Conservation (phyloP, 2,888 invertebrate genomes). For the Drosophila kokeensis region DNA sequence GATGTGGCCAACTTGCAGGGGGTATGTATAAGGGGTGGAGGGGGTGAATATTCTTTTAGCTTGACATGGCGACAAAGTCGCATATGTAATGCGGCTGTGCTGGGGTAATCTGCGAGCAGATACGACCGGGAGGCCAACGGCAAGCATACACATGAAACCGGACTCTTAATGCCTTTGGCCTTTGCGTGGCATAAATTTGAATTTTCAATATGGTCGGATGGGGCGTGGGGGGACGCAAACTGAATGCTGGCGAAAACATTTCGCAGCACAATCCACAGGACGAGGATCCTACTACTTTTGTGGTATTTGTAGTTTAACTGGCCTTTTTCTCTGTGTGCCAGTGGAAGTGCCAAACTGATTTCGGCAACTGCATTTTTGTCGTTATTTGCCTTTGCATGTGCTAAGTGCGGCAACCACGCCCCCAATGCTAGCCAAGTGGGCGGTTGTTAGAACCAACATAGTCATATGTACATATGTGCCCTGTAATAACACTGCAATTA, state of each 20-base stretch:
- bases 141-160: conserved; percentile 57
- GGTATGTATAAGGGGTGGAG: neutral
- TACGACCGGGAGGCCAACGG: conserved; percentile 21
- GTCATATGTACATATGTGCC: conserved; percentile 25
- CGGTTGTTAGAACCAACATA: neutral
- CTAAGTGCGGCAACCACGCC: conserved; percentile 58
- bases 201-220: conserved; percentile 59
- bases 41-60: conserved; percentile 12
- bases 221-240: neutral
- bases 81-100: conserved; percentile 54
- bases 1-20: conserved; percentile 55
- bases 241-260: conserved; percentile 47
- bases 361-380: conserved; percentile 58
- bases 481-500: conserved; percentile 67
- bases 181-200: conserved; percentile 68
- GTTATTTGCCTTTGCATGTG: conserved; percentile 65
- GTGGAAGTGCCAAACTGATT: conserved; percentile 70
- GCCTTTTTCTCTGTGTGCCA: conserved; percentile 19
- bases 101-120: conserved; percentile 48
- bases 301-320: conserved; percentile 40
- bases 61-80: conserved; percentile 52
- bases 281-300: conserved; percentile 17
- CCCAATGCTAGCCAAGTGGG: conserved; percentile 10
- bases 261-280: conserved; percentile 24
- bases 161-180: conserved; percentile 51